Evolutionary conservation across 2,113 vertebrate species (phyloP), one percentile per base, ranked within the genome.

Genomic region (Trinectes maculatus): DNA sequence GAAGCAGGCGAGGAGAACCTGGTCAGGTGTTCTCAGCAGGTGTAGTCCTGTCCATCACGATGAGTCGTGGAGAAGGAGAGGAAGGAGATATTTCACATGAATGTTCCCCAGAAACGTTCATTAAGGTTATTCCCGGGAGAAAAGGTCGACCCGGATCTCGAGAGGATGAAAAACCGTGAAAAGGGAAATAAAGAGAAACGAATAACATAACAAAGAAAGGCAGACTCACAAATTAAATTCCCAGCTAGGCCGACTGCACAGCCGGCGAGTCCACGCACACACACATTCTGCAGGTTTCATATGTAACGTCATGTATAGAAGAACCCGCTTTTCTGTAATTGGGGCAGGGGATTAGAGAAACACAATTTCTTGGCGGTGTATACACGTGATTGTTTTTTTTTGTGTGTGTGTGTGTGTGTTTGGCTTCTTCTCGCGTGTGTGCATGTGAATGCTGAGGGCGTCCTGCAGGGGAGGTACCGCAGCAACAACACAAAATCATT

Each of bases 31-130:
- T 53, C 40, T 59, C 52, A 53, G 56, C 61, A 49, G 53, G 48
- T 58, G 57, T 13, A 53, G 44, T 34, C 44, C 39, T 49, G 36
- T 24, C 51, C 43, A 54, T 43, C 47, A 56, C 44, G 61, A 28
- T 53, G 44, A n/a, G n/a, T n/a, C n/a, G n/a, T n/a, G n/a, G n/a
- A n/a, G n/a, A n/a, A n/a, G n/a, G n/a, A n/a, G n/a, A n/a, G n/a
- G n/a, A n/a, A n/a, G n/a, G n/a, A n/a, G n/a, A n/a, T n/a, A n/a
- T n/a, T n/a, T n/a, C n/a, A n/a, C n/a, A n/a, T n/a, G n/a, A n/a
- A n/a, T n/a, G n/a, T 53, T 36, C 22, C 1, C 59, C 46, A 33
- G 43, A 22, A 52, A 12, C 5, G 4, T 54, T 12, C 21, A 9
- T 55, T 54, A 5, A 8, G 33, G 52, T 37, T 36, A n/a, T 5